A percentile compares a stretch with the other conserved stretches of the same genome.
Conservation (phyloP, 2,797 vertebrate genomes). For the Knipowitschia caucasica region DNA sequence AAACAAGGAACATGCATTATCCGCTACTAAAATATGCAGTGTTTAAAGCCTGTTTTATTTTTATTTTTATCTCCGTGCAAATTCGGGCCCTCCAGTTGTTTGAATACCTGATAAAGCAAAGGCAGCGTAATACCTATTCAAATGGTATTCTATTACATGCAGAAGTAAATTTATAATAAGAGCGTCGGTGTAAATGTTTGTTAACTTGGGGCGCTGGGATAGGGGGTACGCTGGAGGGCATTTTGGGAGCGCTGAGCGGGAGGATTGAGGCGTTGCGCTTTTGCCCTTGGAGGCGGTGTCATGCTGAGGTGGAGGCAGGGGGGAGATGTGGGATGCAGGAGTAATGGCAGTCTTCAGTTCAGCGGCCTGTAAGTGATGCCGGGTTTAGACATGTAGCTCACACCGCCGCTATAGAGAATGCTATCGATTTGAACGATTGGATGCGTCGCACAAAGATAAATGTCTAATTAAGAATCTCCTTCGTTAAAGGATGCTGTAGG, state of each 20-base stretch:
- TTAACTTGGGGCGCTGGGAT: slow-evolving; percentile 3
- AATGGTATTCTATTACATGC: slow-evolving; percentile 22
- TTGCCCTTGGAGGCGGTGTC: slow-evolving; percentile 60
- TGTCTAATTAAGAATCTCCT: neutral
- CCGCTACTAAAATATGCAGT: slow-evolving; percentile 60
- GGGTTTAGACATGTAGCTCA: slow-evolving; percentile 52
- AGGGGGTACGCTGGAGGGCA: slow-evolving; percentile 10
- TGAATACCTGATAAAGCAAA: slow-evolving; percentile 60
- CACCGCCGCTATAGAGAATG: slow-evolving; percentile 54
- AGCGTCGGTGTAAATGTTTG: slow-evolving; percentile 27
- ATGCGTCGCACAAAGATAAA: slow-evolving; percentile 55
- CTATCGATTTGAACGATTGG: slow-evolving; percentile 63
- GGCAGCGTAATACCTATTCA: slow-evolving; percentile 49
- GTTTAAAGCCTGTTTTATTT: slow-evolving; percentile 27
- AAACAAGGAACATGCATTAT: slow-evolving; percentile 51
- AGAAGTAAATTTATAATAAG: slow-evolving; percentile 27
- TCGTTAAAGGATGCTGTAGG: neutral
- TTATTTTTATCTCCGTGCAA: slow-evolving; percentile 46
- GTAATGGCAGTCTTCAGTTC: slow-evolving; percentile 67
- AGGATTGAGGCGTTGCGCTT: slow-evolving; percentile 56
- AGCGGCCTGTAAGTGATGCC: slow-evolving; percentile 60
- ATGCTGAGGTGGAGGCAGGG: slow-evolving; percentile 45
- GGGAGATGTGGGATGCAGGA: slow-evolving; percentile 65
- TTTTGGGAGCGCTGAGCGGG: slow-evolving; percentile 31
- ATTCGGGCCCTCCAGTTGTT: slow-evolving; percentile 63